Evolutionary conservation across 2,888 invertebrate genomes (phyloP), one percentile per base, ranked within the genome.

Genomic region (Pandemis heparana): DNA sequence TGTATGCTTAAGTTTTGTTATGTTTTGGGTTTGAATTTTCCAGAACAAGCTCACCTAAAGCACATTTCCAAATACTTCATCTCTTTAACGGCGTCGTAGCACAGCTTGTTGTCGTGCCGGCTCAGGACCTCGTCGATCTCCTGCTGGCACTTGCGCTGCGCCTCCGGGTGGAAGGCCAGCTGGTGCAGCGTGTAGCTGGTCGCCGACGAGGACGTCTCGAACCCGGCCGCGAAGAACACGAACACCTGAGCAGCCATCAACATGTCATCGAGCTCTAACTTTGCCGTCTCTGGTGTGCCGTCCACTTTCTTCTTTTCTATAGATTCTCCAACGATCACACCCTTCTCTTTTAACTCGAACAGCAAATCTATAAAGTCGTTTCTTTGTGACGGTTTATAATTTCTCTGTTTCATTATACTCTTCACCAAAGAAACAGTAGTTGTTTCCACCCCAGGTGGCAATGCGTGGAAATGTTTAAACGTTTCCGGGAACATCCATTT

Each of bases 131-230:
- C 23, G 23, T 32, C 23, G 23, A 32, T 32, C 23, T 32, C 23
- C 23, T 32, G 23, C 23, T 32, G 23, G 23, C 23, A 32, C 23
- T 32, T 32, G 23, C 23, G 23, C 23, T 32, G 23, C 23, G 23
- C 23, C 23, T 32, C 23, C 23, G 23, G 23, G 23, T 32, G 23
- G 23, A 32, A 32, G 23, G 23, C 23, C 3, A 32, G 23, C 23
- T 32, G 23, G 23, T 32, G 23, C 23, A 32, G 56, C 56, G 56
- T 83, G 67, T 80, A 90, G 71, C 91, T 91, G 5, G 92, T 88
- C 5, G 91, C 87, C 0, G 91, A 90, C 0, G 94, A 92, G 0
- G 94, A 94, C 0, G 94, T 93, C 77, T 94, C 94, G 56, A 92
- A 94, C 5, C 94, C 94, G 14, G 93, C 94, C 5, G 84, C 87